Percentiles rank a stretch among this genome's conserved stretches.
Conservation (phyloP, 1,140 invertebrate genomes). For the Leptoteleia sp. region DNA sequence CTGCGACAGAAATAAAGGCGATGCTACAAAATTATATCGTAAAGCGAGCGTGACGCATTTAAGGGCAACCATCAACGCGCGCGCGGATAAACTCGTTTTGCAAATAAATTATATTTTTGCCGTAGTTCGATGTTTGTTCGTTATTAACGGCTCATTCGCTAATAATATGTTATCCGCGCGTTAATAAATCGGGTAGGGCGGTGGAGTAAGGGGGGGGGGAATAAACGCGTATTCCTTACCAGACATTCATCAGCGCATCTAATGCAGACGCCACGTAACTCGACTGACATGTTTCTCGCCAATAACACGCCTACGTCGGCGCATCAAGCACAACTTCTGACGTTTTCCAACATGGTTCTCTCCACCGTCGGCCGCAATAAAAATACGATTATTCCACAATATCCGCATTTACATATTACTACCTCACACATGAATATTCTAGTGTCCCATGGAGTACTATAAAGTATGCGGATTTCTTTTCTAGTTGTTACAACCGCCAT, state of each 20-base stretch:
- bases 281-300: constrained; percentile 62
- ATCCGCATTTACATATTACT: constrained; percentile 55
- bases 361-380: constrained; percentile 36
- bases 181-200: constrained; percentile 46
- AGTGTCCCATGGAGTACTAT: constrained; percentile 57
- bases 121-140: constrained; percentile 30
- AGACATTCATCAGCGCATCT: constrained; percentile 59
- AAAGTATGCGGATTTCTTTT: constrained; percentile 57
- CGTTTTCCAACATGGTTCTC: constrained; percentile 59
- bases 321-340: constrained; percentile 51
- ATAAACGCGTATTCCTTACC: constrained; percentile 23
- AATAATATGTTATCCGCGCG: constrained; percentile 42
- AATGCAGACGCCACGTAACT: constrained; percentile 61
- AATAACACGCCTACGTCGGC: constrained; percentile 63
- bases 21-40: constrained; percentile 32
- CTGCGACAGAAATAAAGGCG: constrained; percentile 35
- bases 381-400: constrained; percentile 62
- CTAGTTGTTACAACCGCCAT: constrained; percentile 49
- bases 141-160: constrained; percentile 37
- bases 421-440: constrained; percentile 59
- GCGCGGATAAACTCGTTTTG: constrained; percentile 37
- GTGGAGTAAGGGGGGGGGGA: too few relatives aligned
- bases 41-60: constrained; percentile 20
- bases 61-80: constrained; percentile 2
- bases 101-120: constrained; percentile 44